A percentile compares a stretch with the other conserved stretches of the same genome.
Conservation (phyloP, 2,113 vertebrate genomes). For the Psittacara wagleri region DNA sequence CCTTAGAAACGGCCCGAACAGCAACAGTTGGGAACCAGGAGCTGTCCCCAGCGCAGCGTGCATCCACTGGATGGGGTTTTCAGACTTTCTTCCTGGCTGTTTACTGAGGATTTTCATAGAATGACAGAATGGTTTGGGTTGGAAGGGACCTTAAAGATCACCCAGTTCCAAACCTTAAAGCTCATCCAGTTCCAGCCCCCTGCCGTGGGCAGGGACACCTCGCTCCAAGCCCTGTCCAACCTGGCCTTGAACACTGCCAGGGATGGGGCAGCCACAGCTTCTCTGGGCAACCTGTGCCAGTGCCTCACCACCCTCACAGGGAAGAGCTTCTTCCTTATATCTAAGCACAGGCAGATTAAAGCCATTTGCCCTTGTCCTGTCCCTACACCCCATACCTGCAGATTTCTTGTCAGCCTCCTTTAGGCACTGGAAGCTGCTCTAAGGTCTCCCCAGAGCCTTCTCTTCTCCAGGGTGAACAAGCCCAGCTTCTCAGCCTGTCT, state of each 20-base stretch:
- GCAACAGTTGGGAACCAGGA: not conserved
- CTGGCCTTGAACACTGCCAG: not conserved
- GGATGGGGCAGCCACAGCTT: not conserved
- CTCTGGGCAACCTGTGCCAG: not conserved
- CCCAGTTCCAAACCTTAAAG: too few species aligned
- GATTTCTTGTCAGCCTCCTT: not conserved
- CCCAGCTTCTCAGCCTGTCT: not conserved
- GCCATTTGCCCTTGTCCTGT: not conserved
- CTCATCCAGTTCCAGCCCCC: too few species aligned
- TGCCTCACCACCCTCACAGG: not conserved
- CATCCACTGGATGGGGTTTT: fast-evolving
- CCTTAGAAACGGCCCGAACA: not conserved
- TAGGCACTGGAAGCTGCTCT: not conserved
- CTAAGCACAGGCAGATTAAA: not conserved
- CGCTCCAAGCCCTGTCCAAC: not conserved
- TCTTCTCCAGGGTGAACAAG: not conserved
- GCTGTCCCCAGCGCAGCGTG: fast-evolving
- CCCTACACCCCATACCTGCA: not conserved
- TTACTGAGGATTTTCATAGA: fast-evolving
- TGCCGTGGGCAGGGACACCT: too few species aligned
- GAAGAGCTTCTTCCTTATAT: not conserved
- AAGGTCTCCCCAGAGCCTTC: not conserved
- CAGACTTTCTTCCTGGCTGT: fast-evolving
- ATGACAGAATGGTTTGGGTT: too few species aligned
- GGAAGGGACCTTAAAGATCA: too few species aligned